Base-by-base conservation (phyloP, 2,113 vertebrate species). In the Megatriorchis doriae region DNA sequence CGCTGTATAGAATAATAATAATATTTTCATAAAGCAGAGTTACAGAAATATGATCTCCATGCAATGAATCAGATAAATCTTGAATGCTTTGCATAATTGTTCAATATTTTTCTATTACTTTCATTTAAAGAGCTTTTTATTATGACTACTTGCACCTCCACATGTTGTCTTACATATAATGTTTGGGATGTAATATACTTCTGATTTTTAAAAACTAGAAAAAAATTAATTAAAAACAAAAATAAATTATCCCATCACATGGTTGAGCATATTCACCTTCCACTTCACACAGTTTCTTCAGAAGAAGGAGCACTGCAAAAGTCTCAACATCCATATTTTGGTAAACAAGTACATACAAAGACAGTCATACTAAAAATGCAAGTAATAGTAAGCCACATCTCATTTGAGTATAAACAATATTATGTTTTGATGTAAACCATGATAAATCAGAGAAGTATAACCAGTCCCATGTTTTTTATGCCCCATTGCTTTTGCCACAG, bases 221-320 rank as follows among this genome's bases (percentile, higher is more conserved):
- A 34, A 77, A 89, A 82, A 23, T 56, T 86, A 95, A 96, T 88
- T 81, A 88, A 93, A 96, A n/a, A 4, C 81, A 92, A 92, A 94
- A 94, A 85, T 56, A 96, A 92, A 31, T 9, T 11, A 82, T 83
- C 67, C 73, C 8, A 36, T 90, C 92, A n/a, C 11, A 53, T 83
- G 40, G 26, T 23, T 15, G 48, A 91, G 71, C 55, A 59, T 84
- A 88, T 81, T 80, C 42, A 43, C 36, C 16, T 80, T 66, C 42
- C 67, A 68, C 32, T 80, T 82, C 23, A 42, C 36, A 27, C 71
- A 63, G 3, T 62, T 68, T 87, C 71, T 32, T 91, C 85, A 72
- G 22, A 75, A 78, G 63, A 65, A 26, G 22, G 53, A 94, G 11
- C 65, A 52, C 45, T 45, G 36, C 23, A 45, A 77, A 61, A 16